Conservation (phyloP, 1,140 invertebrate species). For the Anoplophora glabripennis region DNA sequence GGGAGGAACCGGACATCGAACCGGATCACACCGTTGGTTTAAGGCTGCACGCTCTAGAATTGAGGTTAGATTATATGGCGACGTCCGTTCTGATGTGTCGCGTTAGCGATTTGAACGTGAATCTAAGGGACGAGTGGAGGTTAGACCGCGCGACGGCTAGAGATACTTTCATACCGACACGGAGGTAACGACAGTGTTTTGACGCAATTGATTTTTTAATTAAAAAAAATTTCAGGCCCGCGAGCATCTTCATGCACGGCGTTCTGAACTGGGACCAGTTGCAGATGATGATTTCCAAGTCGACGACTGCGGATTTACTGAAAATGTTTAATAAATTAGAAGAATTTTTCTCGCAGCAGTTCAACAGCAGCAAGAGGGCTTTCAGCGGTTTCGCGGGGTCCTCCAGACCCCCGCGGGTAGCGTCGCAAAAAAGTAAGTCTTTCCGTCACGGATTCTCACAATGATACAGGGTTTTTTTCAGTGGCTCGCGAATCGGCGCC, state of each 20-base stretch:
- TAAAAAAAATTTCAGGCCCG: slow-evolving; percentile 61
- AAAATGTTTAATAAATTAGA: slow-evolving; percentile 96
- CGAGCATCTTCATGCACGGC: slow-evolving; percentile 90
- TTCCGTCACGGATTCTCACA: not conserved
- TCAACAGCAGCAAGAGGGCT: slow-evolving; percentile 87
- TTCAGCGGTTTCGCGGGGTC: slow-evolving; percentile 58
- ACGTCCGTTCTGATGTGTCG: slow-evolving; percentile 88
- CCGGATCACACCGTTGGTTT: slow-evolving; percentile 87
- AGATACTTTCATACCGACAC: slow-evolving; percentile 57
- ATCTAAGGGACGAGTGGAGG: slow-evolving; percentile 82
- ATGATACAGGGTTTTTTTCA: not conserved
- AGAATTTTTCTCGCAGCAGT: slow-evolving; percentile 95
- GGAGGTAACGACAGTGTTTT: slow-evolving; percentile 46
- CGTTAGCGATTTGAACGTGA: slow-evolving; percentile 77
- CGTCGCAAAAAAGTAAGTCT: slow-evolving; percentile 45
- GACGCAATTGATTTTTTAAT: not conserved
- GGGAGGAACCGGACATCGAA: slow-evolving; percentile 84
- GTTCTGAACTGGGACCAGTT: slow-evolving; percentile 92
- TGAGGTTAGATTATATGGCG: slow-evolving; percentile 94
- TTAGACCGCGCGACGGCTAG: slow-evolving; percentile 38
- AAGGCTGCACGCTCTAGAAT: slow-evolving; percentile 79
- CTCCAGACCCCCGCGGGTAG: slow-evolving; percentile 33
- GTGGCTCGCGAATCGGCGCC: slow-evolving; percentile 3
- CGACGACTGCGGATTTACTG: slow-evolving; percentile 91
- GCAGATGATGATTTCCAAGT: slow-evolving; percentile 94